Base-by-base conservation (phyloP, 1,140 invertebrate genomes). In the Drosophila chauvacae region DNA sequence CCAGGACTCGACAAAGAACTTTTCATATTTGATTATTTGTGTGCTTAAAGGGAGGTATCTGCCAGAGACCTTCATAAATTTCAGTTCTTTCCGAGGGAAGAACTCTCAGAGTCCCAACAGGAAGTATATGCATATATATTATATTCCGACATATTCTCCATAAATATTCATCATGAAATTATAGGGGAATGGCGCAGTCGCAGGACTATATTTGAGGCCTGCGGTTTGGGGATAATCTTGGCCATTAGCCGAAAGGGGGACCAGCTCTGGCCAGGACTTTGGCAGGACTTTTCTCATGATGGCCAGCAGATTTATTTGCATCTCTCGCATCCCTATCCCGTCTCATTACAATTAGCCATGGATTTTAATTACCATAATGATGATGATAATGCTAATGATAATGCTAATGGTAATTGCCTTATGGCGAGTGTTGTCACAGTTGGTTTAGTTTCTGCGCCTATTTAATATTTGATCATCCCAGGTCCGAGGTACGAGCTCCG, bases 341-440 rank as follows among this genome's bases (percentile, higher is more conserved):
- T 53, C 26, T 23, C 75, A 78, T 79, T 66, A 77, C 63, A 87
- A 81, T 77, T 82, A 72, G 73, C 69, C 76, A 80, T 87, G 83
- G 77, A 88, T 88, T 84, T 90, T 84, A 90, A 88, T 88, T 88
- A 88, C 80, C 85, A 88, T 88, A 75, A 88, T 88, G 79, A 87
- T 86, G 81, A 83, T 83, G 60, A 55, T 63, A 55, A 63, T 62
- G 53, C 53, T 87, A 87, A 83, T 83, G 60, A 62, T 55, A 55
- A 62, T 63, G 53, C 53, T 88, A 72, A 88, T 88, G 79, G 81
- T 86, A 86, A 65, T 65, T 88, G 65, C 63, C 84, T 84, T 61
- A 71, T 61, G 56, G 58, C 55, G 61, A 62, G 53, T 60, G 65
- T 51, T 84, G 71, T 78, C 74, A 58, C 80, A 86, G 65, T 80